A percentile compares a stretch with the other conserved stretches of the same genome.
phyloP scores from a whole-genome alignment of 2,797 vertebrate genomes.

The Arctocebus calabarensis region DNA sequence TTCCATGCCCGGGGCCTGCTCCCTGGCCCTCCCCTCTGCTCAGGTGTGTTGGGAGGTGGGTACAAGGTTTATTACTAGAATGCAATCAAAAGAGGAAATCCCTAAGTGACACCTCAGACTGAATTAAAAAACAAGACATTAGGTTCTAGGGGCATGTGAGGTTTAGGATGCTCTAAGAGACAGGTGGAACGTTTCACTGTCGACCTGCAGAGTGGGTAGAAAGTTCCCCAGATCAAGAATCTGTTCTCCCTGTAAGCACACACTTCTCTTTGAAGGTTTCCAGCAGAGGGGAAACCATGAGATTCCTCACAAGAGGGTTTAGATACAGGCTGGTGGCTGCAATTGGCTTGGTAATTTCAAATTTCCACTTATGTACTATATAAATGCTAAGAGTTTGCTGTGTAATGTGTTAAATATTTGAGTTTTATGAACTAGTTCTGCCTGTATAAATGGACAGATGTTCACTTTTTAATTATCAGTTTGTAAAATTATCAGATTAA shows the following conservation, averaged over 20 bases:
- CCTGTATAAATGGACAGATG: background rate
- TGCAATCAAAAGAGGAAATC: background rate
- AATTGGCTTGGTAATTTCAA: background rate
- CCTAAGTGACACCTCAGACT: background rate
- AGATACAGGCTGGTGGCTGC: background rate
- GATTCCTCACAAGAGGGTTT: background rate
- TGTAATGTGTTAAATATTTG: background rate
- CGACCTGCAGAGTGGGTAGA: too few relatives aligned
- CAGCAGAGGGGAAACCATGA: too few relatives aligned
- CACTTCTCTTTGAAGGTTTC: background rate
- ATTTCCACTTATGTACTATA: background rate
- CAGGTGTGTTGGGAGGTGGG: background rate
- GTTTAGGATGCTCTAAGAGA: background rate
- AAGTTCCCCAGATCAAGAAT: background rate
- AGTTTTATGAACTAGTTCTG: background rate
- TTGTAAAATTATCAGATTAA: background rate
- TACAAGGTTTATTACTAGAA: background rate
- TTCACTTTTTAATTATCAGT: background rate
- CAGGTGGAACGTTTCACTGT: background rate
- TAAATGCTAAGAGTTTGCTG: background rate
- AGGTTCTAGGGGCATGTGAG: background rate
- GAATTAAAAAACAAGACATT: background rate
- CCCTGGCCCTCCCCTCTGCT: background rate
- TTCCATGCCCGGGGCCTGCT: rapidly evolving
- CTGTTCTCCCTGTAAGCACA: background rate